Percentiles rank a stretch among this genome's conserved stretches.
phyloP scores from a whole-genome alignment of 1,140 invertebrate genomes.

The Euwallacea fornicatus region DNA sequence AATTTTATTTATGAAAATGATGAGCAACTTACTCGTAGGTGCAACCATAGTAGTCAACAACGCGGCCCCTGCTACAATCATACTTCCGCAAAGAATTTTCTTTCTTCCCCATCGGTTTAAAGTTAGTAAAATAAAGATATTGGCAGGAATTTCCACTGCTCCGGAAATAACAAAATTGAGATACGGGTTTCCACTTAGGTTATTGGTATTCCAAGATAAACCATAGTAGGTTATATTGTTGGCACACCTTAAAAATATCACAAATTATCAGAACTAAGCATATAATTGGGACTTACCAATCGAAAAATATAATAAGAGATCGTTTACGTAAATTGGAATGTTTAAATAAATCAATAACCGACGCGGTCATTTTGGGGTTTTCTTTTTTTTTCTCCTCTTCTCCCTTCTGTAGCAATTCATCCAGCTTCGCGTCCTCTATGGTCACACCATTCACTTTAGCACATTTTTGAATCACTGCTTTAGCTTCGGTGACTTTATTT shows the following conservation, averaged over 20 bases:
- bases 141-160: conserved; percentile 75
- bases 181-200: conserved; percentile 71
- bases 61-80: conserved; percentile 67
- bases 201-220: conserved; percentile 74
- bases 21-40: conserved; percentile 55
- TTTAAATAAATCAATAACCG: conserved; percentile 68
- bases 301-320: conserved; percentile 73
- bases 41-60: conserved; percentile 62
- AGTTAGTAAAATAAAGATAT: conserved; percentile 67
- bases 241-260: conserved; percentile 63
- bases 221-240: conserved; percentile 80
- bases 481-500: conserved; percentile 57
- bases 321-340: conserved; percentile 71
- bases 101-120: conserved; percentile 73
- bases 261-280: not conserved
- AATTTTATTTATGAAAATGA: not conserved
- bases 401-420: conserved; percentile 22
- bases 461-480: conserved; percentile 58
- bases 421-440: conserved; percentile 50
- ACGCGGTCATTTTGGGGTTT: conserved; percentile 47
- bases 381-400: conserved; percentile 52
- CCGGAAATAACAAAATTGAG: conserved; percentile 76
- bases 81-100: conserved; percentile 66
- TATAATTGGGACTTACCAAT: conserved; percentile 61
- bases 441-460: conserved; percentile 59